Evolutionary conservation across 2,888 invertebrate genomes (phyloP).

Genomic region (Erebia palarica): DNA sequence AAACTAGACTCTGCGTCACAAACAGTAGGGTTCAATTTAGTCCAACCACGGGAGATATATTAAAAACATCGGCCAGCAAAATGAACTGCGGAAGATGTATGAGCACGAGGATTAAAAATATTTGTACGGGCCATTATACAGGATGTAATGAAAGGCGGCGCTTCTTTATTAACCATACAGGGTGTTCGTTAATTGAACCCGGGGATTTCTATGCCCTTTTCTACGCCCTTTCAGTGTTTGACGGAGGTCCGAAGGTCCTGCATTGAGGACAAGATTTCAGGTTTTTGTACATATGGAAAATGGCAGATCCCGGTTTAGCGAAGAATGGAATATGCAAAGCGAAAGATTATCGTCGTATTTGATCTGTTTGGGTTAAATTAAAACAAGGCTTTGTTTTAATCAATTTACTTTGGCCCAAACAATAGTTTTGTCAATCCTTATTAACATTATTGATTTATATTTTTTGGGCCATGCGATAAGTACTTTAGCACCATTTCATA

Average conservation of each 20-base stretch:
- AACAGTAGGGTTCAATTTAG: constrained; percentile 47
- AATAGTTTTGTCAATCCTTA: background rate
- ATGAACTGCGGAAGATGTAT: constrained; percentile 81
- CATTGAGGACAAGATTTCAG: constrained; percentile 33
- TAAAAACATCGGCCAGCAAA: constrained; percentile 71
- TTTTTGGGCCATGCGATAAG: too few relatives aligned
- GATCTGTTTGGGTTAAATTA: constrained; percentile 10
- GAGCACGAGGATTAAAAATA: constrained; percentile 80
- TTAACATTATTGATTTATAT: background rate
- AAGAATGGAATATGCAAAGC: constrained; percentile 25
- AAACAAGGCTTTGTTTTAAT: background rate
- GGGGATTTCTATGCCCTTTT: constrained; percentile 67
- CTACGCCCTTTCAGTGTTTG: constrained; percentile 65
- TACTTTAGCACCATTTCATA: too few relatives aligned
- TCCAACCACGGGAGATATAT: constrained; percentile 50
- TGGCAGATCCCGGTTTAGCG: constrained; percentile 20
- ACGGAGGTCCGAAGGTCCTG: constrained; percentile 61
- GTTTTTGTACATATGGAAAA: constrained; percentile 39
- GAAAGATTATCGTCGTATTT: constrained; percentile 24
- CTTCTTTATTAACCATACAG: constrained; percentile 78
- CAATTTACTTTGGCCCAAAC: background rate
- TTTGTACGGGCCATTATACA: constrained; percentile 81
- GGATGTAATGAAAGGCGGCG: constrained; percentile 77
- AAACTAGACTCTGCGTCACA: constrained; percentile 39
- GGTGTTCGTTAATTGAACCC: constrained; percentile 72